Base-by-base conservation (phyloP, 2,797 vertebrate species). In the Emydoidea blandingii region DNA sequence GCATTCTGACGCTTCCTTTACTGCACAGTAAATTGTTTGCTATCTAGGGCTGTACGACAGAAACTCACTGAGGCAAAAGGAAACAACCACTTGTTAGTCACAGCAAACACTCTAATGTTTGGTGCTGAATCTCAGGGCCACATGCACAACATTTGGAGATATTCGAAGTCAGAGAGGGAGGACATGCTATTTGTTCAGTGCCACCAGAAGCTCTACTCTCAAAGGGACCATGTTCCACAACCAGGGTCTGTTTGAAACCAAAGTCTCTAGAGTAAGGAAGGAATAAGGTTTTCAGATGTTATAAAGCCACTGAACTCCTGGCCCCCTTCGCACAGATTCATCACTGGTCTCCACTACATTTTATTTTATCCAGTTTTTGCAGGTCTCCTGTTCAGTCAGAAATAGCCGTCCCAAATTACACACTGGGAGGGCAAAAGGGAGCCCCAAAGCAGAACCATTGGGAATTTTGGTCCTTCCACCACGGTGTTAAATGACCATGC, bases 401-500 rank as follows among this genome's bases (percentile, higher is more conserved):
- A 90, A 59, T 47, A 94, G 81, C 10, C 52, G 65, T 79, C 56
- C 27, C 86, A 91, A 37, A 5, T 25, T 47, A 89, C 25, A 34
- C 0, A 85, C 76, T 1, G 86, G 50, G 89, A 95, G 80, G 91
- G 52, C 27, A 85, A 83, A 87, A 44, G 72, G 34, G 5, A 86
- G 14, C 94, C 85, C 6, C 72, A 76, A 76, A 78, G 44, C 74
- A 47, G 44, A 78, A 31, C 74, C 44, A 0, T 11, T 50, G 49
- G 59, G 68, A 96, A 83, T 93, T 3, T 81, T 29, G 25, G 52
- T 76, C 86, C 89, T 89, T 97, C 81, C 59, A 83, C 83, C 52
- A 79, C 0, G 81, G 59, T 85, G 76, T 96, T 98, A 98, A 97
- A 99, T 99, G 97, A 99, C 98, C 96, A 99, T 98, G 90, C 99